These are phyloP conservation scores for Leiothrix lutea DNA, from an alignment of 2,113 vertebrate genomes.

Conservation along the genomic window DNA sequence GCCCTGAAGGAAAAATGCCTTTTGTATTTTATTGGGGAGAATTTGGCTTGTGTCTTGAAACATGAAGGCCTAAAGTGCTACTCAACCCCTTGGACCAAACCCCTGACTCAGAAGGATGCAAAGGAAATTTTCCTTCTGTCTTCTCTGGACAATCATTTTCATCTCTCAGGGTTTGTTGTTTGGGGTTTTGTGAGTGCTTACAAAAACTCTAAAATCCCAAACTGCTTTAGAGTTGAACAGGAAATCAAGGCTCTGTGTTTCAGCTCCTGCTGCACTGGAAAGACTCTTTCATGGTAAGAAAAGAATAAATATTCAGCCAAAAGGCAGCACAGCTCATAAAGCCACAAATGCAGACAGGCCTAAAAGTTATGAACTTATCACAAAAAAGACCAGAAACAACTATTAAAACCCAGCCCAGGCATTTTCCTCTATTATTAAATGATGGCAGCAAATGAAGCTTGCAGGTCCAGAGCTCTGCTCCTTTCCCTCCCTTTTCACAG, in stretches of 20 bases:
- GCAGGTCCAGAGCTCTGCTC: background rate
- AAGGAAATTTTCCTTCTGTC: background rate
- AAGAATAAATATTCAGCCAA: background rate
- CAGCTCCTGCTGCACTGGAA: background rate
- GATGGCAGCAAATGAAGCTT: background rate
- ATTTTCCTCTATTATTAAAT: background rate
- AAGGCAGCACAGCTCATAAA: background rate
- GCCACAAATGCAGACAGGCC: background rate
- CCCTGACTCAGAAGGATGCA: background rate
- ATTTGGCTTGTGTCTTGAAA: background rate
- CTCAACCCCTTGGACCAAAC: background rate
- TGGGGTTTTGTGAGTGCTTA: background rate
- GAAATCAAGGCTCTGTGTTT: background rate
- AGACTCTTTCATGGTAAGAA: background rate
- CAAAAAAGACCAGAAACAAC: background rate
- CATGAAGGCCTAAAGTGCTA: background rate
- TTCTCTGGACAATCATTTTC: background rate
- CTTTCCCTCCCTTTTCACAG: background rate
- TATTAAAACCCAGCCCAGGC: background rate
- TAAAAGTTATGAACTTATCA: background rate
- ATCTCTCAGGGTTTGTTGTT: background rate
- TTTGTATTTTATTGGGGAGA: background rate
- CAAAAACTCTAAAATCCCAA: background rate
- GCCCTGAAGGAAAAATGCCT: conserved; percentile 5
- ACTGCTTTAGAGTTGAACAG: background rate